Base-by-base conservation (phyloP, 2,797 vertebrate species). In the Lepus oiostolus region DNA sequence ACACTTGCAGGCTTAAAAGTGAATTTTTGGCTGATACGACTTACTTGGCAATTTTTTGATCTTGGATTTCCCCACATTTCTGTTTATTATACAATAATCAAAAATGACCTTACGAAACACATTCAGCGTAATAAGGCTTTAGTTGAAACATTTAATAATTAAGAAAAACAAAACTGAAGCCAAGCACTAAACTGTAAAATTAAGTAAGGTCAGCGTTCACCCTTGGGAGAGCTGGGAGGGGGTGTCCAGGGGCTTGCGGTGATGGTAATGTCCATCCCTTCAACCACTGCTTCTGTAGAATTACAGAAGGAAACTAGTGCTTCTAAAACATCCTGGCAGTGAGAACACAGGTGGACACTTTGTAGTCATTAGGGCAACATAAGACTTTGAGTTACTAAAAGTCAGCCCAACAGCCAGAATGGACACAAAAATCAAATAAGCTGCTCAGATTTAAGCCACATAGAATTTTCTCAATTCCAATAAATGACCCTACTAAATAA, bases 41-140 rank as follows among this genome's bases (percentile, higher is more conserved):
- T 54, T 90, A 80, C 95, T 95, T 97, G 91, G 97, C 93, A 95
- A 85, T 90, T 95, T 90, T 87, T 87, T 52, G 63, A 82, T 90
- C 47, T 38, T 97, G 97, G 97, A 96, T 96, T 97, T 97, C 96
- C 97, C 97, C 97, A 76, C 89, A 97, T 97, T 96, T 97, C 95
- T 97, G 96, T 95, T 97, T 97, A 87, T 96, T 90, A 68, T 54
- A 86, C 32, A 75, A 70, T 60, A 94, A 90, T 85, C 82, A 96
- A 91, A 88, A 90, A 77, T 90, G 79, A 76, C 77, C 91, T 97
- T 94, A 90, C 90, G 90, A 97, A 97, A 89, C 67, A 62, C 30
- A 87, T 77, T 74, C 91, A 92, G 52, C 30, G 85, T 91, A 90
- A 65, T 91, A 85, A 95, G 67, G 83, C 19, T 42, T 93, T 91